Conservation (phyloP, 2,888 invertebrate genomes). For the Physocephala rufipes region DNA sequence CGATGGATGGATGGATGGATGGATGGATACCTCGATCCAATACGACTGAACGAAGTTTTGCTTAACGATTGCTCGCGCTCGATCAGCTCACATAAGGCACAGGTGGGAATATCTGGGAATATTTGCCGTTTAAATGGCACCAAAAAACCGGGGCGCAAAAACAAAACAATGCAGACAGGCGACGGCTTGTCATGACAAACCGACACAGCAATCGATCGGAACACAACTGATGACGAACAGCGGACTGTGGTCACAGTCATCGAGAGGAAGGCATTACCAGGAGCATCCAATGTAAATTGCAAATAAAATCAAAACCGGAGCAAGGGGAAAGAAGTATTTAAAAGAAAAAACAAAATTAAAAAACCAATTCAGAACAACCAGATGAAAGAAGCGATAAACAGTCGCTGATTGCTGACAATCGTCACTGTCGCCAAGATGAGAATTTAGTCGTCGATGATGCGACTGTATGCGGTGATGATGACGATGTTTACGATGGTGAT, state of each 20-base stretch:
- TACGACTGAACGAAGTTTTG: slow-evolving; percentile 18
- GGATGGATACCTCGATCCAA: no score
- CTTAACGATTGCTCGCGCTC: slow-evolving; percentile 29
- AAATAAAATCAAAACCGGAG: neutral
- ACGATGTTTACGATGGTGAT: neutral
- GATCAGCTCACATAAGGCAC: slow-evolving; percentile 35
- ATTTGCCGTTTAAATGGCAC: slow-evolving; percentile 36
- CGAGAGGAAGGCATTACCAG: neutral
- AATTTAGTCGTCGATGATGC: neutral
- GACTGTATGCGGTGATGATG: neutral
- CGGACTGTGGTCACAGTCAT: neutral
- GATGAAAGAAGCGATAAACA: slow-evolving; percentile 33
- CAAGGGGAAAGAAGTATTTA: neutral
- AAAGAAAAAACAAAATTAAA: neutral
- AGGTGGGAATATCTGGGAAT: slow-evolving; percentile 49
- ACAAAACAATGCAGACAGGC: slow-evolving; percentile 7
- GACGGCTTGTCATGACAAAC: neutral
- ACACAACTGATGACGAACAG: slow-evolving; percentile 17
- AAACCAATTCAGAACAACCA: slow-evolving; percentile 27
- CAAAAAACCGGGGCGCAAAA: neutral
- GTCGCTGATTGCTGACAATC: slow-evolving; percentile 41
- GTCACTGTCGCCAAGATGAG: neutral
- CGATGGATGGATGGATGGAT: slow-evolving; percentile 20
- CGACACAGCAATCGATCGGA: neutral
- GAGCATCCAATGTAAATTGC: neutral